Conservation (phyloP, 2,113 vertebrate species). For the Nematolebias whitei region DNA sequence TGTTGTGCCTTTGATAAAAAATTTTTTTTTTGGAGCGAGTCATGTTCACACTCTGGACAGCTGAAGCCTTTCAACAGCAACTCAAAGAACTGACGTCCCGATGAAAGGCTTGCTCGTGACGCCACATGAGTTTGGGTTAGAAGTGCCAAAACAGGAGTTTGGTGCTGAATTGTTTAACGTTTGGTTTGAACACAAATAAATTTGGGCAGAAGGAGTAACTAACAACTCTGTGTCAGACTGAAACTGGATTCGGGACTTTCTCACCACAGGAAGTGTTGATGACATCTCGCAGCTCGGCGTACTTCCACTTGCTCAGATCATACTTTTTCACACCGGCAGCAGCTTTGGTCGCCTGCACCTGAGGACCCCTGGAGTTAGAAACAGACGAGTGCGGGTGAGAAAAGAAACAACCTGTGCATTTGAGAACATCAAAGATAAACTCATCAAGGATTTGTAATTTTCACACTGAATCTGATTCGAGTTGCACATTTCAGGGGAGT, state of each 20-base stretch:
- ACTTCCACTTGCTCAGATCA: constrained; percentile 99
- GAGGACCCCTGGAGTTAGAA: constrained; percentile 82
- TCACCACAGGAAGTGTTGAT: constrained; percentile 99
- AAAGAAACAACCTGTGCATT: background rate
- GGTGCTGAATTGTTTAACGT: constrained; percentile 38
- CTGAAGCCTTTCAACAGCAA: constrained; percentile 40
- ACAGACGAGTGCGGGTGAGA: constrained; percentile 16
- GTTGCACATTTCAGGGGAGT: constrained; percentile 5
- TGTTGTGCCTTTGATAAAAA: constrained; percentile 27
- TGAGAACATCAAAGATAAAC: background rate
- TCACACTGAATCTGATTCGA: constrained; percentile 6
- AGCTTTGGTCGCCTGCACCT: constrained; percentile 95
- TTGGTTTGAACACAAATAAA: constrained; percentile 21
- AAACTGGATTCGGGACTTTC: constrained; percentile 43
- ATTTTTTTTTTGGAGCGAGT: too few species aligned
- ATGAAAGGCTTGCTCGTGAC: constrained; percentile 6
- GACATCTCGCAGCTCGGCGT: constrained; percentile 95
- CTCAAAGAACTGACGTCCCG: constrained; percentile 6
- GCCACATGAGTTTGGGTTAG: background rate
- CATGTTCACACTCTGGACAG: constrained; percentile 34
- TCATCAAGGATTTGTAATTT: background rate
- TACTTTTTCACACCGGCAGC: constrained; percentile 92
- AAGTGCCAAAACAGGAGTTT: constrained; percentile 29
- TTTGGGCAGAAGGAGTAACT: constrained; percentile 1
- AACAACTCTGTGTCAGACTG: background rate